Conservation (phyloP, 2,888 invertebrate genomes). For the Drosophila kanekoi region DNA sequence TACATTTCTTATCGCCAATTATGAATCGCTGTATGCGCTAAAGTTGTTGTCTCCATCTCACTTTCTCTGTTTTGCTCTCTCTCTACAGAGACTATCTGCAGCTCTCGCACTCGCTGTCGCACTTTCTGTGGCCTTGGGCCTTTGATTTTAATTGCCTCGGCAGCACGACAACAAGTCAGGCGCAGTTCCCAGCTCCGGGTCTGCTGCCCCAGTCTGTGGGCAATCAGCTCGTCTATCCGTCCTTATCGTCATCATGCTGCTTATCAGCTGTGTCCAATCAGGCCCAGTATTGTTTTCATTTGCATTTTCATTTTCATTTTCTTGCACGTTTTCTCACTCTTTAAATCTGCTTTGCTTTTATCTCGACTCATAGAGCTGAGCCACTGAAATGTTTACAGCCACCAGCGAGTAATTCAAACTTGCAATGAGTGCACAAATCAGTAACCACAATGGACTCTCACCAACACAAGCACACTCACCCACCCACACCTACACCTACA, state of each 20-base stretch:
- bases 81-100: neutral
- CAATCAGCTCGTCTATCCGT: slow-evolving; percentile 49
- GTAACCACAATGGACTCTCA: slow-evolving; percentile 30
- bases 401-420: slow-evolving; percentile 43
- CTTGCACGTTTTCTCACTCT: slow-evolving; percentile 38
- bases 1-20: slow-evolving; percentile 60
- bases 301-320: slow-evolving; percentile 45
- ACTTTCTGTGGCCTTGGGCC: slow-evolving; percentile 21
- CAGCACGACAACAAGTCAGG: slow-evolving; percentile 27
- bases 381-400: slow-evolving; percentile 39
- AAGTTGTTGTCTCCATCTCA: neutral
- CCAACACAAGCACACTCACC: slow-evolving; percentile 8
- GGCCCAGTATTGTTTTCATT: slow-evolving; percentile 66
- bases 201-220: slow-evolving; percentile 1
- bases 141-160: slow-evolving; percentile 51
- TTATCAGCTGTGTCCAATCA: slow-evolving; percentile 67
- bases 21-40: slow-evolving; percentile 50
- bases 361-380: slow-evolving; percentile 40
- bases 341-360: slow-evolving; percentile 27
- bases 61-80: neutral
- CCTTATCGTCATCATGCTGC: slow-evolving; percentile 54
- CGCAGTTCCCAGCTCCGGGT: neutral
- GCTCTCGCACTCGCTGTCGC: slow-evolving; percentile 1
- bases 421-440: slow-evolving; percentile 42
- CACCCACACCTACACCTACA: slow-evolving; percentile 6